Conservation (phyloP, 2,797 vertebrate genomes). For the Hoplostethus mediterraneus region DNA sequence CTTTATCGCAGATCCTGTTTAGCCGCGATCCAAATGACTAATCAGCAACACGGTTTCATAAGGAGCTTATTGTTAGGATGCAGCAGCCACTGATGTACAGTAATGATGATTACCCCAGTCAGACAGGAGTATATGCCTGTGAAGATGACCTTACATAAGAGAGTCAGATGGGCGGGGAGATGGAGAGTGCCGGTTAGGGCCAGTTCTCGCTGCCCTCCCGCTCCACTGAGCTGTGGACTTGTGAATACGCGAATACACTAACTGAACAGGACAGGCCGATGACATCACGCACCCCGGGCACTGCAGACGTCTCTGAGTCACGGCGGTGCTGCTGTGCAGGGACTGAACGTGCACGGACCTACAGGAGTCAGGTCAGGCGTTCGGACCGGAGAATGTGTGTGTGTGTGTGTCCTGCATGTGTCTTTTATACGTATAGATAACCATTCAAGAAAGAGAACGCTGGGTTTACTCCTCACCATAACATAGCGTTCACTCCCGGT, state of each 20-base stretch:
- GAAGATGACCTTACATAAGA: conserved; percentile 72
- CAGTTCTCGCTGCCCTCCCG: conserved; percentile 70
- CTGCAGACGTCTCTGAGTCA: conserved; percentile 74
- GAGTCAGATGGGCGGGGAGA: conserved; percentile 71
- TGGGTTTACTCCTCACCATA: conserved; percentile 4
- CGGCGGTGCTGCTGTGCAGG: conserved; percentile 65
- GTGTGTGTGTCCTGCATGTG: background rate
- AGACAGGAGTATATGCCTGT: conserved; percentile 47
- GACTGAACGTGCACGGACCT: conserved; percentile 41
- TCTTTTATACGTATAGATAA: conserved; percentile 18
- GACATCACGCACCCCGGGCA: conserved; percentile 80
- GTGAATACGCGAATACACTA: conserved; percentile 77
- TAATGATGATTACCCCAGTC: conserved; percentile 48
- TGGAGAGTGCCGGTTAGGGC: conserved; percentile 75
- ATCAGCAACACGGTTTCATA: conserved; percentile 31
- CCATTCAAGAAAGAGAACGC: background rate
- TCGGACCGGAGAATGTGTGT: conserved; percentile 26
- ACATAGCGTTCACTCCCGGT: background rate
- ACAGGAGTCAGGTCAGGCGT: conserved; percentile 53
- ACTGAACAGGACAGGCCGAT: conserved; percentile 84
- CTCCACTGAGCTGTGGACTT: conserved; percentile 77
- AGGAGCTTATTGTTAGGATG: conserved; percentile 19
- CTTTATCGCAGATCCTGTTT: conserved; percentile 39
- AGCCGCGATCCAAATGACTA: conserved; percentile 41
- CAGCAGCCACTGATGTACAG: conserved; percentile 46